These are phyloP conservation scores for Scolopax rusticola DNA, from an alignment of 2,797 vertebrate species.

Conservation along the genomic window DNA sequence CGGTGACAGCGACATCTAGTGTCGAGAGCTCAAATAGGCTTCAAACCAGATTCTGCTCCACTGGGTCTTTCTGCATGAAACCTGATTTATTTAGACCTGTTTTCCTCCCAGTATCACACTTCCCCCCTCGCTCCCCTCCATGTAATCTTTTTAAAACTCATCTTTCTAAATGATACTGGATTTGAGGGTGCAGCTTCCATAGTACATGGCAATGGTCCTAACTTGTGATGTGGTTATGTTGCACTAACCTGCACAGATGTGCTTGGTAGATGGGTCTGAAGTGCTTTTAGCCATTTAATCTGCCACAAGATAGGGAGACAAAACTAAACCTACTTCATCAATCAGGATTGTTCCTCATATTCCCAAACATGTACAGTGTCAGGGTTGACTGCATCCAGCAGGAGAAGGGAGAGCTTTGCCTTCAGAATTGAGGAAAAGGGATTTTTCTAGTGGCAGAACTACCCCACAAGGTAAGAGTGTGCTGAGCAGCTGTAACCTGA, in stretches of 20 bases:
- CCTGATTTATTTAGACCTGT: fast-evolving
- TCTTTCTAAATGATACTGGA: neutral
- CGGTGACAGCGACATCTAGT: constrained; percentile 11
- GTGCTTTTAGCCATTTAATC: neutral
- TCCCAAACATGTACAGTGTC: neutral
- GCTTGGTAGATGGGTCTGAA: neutral
- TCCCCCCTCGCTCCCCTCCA: fast-evolving
- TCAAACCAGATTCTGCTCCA: neutral
- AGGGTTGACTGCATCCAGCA: neutral
- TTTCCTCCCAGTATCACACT: neutral
- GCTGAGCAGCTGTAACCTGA: neutral
- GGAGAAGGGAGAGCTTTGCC: neutral
- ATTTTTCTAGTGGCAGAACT: neutral
- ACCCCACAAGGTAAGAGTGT: neutral
- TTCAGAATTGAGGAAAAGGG: neutral
- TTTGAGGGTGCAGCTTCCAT: neutral
- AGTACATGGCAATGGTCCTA: neutral
- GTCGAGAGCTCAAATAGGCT: neutral
- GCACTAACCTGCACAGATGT: fast-evolving
- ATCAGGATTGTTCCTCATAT: neutral
- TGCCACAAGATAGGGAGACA: neutral
- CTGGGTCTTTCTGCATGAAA: neutral
- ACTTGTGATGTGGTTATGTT: neutral
- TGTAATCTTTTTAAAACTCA: neutral
- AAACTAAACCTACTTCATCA: neutral